These are phyloP conservation scores for Drosophila suzukii DNA, from an alignment of 1,140 invertebrate genomes.

Conservation along the genomic window DNA sequence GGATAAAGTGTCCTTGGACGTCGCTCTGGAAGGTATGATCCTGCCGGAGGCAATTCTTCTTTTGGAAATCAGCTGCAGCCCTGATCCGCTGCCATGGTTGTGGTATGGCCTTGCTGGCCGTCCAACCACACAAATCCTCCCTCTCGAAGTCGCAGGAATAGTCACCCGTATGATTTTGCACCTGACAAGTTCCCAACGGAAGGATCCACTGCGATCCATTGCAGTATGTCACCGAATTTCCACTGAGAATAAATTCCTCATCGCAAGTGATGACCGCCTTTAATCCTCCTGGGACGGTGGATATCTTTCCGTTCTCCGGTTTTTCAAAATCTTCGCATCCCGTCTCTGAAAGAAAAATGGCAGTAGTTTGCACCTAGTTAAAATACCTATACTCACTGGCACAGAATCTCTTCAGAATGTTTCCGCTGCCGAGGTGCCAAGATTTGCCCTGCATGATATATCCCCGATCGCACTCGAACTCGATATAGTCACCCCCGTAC, in stretches of 20 bases:
- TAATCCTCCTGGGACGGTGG: not conserved
- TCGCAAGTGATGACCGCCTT: not conserved
- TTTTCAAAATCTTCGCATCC: not conserved
- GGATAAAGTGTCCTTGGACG: conserved; percentile 2
- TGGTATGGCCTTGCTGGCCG: not conserved
- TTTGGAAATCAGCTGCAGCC: not conserved
- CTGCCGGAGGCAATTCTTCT: not conserved
- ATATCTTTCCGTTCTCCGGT: not conserved
- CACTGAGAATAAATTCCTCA: not conserved
- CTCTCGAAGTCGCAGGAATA: not conserved
- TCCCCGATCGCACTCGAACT: not conserved
- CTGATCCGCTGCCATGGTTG: not conserved
- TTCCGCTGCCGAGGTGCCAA: not conserved
- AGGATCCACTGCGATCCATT: not conserved
- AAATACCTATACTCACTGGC: not conserved
- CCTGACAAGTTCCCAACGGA: not conserved
- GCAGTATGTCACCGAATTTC: not conserved
- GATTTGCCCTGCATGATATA: not conserved
- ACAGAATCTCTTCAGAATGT: not conserved
- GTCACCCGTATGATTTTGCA: not conserved
- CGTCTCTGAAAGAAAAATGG: not conserved
- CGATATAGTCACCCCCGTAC: not conserved
- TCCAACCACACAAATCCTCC: not conserved
- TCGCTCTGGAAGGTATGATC: not conserved
- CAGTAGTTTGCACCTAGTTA: no score